Evolutionary conservation across 2,888 invertebrate species (phyloP), one percentile per base, ranked within the genome.

Genomic region (Linnaemya vulpina): DNA sequence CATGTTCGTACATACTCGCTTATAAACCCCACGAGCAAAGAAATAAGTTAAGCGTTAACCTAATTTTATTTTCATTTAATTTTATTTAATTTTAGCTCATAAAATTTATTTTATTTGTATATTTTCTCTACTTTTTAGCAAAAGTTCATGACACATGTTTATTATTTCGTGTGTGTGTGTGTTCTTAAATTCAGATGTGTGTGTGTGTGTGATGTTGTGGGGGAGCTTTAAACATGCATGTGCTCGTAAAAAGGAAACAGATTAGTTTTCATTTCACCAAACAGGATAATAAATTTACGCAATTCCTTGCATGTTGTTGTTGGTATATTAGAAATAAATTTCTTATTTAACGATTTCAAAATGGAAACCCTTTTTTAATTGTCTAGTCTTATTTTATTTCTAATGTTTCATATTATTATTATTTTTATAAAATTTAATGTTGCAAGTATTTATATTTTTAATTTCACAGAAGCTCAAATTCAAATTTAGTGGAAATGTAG

Each of bases 31-130:
- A 51, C 65, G 30, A 80, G 73, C 11, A 38, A 46, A 81, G 77
- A 86, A 87, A 86, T 87, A 87, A 87, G 84, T 87, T 87, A 86
- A 87, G 87, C 87, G 87, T 87, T 87, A 87, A 87, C 87, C 87
- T 87, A 87, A 87, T 87, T 87, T 87, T 87, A 87, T 87, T 87
- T 87, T 87, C 87, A 87, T 87, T 87, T 87, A 87, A 87, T 87
- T 87, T 87, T 86, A 87, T 87, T 87, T 87, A 86, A 87, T 87
- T 87, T 87, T 78, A 87, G 78, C 85, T 84, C 87, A 87, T 87
- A 87, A 87, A 87, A 81, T 82, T 83, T 75, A 80, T 85, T 83
- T 63, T 63, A 65, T 79, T 78, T 65, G 65, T 22, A 30, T 74
- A 46, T 51, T 65, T 49, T 83, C 40, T 74, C 60, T 38, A 55